A percentile compares a stretch with the other conserved stretches of the same genome.
phyloP scores from a whole-genome alignment of 1,140 invertebrate species.

The Drosophila azteca region DNA sequence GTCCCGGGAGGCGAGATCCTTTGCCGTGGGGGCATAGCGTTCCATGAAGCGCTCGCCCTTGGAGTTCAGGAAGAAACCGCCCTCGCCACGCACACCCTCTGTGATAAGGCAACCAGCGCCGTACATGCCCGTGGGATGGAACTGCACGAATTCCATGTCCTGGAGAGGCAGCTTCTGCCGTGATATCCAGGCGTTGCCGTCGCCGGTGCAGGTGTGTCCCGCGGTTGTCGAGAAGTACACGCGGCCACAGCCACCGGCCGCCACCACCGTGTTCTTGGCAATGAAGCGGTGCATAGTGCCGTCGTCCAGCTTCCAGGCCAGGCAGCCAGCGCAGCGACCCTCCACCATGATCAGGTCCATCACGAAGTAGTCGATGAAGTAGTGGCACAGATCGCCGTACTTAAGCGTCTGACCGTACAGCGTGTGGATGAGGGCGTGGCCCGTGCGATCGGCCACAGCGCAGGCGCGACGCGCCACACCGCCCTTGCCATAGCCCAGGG shows the following conservation, averaged over 20 bases:
- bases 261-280: constrained; percentile 90
- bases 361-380: constrained; percentile 99
- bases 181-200: constrained; percentile 97
- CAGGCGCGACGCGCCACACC: constrained; percentile 89
- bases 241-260: constrained; percentile 93
- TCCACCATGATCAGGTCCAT: constrained; percentile 98
- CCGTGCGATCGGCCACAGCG: constrained; percentile 88
- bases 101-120: constrained; percentile 98
- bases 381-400: constrained; percentile 95
- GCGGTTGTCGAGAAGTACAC: constrained; percentile 99
- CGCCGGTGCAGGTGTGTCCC: constrained; percentile 98
- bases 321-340: constrained; percentile 94
- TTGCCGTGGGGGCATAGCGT: constrained; percentile 97
- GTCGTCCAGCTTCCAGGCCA: constrained; percentile 98
- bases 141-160: constrained; percentile 99
- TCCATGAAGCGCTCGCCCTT: constrained; percentile 99
- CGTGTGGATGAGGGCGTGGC: constrained; percentile 98
- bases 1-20: constrained; percentile 99
- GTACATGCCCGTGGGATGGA: constrained; percentile 99
- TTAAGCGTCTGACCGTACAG: constrained; percentile 97
- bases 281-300: constrained; percentile 94
- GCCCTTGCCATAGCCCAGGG: constrained; percentile 93
- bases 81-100: constrained; percentile 97
- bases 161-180: constrained; percentile 94
- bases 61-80: constrained; percentile 96